Conservation (phyloP, 1,140 invertebrate genomes). For the Ips nitidus region DNA sequence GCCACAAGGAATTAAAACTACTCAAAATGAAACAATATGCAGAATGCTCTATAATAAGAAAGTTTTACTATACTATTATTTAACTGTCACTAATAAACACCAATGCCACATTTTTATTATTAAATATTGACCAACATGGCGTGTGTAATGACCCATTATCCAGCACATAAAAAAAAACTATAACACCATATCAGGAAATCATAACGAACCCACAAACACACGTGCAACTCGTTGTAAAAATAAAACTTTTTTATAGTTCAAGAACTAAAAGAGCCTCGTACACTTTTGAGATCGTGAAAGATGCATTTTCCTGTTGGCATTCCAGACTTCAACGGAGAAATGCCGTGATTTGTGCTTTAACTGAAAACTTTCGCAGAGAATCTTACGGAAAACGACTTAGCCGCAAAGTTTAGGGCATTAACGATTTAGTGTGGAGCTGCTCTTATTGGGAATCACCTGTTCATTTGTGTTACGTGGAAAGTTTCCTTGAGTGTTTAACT, state of each 20-base stretch:
- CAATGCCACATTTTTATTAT: neutral
- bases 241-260: neutral
- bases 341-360: no score
- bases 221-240: neutral
- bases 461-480: slow-evolving; percentile 2
- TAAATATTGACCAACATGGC: neutral
- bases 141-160: neutral
- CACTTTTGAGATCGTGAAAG: no score
- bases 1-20: no score
- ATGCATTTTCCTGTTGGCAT: no score
- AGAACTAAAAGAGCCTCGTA: neutral
- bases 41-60: no score
- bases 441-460: slow-evolving; percentile 6
- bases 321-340: no score
- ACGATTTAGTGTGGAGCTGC: neutral
- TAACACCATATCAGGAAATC: neutral
- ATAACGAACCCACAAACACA: neutral
- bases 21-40: no score
- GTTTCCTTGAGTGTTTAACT: neutral
- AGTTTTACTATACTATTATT: no score
- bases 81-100: no score
- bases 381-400: neutral
- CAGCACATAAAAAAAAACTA: slow-evolving; percentile 1
- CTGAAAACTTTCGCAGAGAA: neutral
- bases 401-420: neutral